These are phyloP conservation scores for Theristus sp. DNA, from an alignment of 2,888 invertebrate genomes.

Conservation along the genomic window DNA sequence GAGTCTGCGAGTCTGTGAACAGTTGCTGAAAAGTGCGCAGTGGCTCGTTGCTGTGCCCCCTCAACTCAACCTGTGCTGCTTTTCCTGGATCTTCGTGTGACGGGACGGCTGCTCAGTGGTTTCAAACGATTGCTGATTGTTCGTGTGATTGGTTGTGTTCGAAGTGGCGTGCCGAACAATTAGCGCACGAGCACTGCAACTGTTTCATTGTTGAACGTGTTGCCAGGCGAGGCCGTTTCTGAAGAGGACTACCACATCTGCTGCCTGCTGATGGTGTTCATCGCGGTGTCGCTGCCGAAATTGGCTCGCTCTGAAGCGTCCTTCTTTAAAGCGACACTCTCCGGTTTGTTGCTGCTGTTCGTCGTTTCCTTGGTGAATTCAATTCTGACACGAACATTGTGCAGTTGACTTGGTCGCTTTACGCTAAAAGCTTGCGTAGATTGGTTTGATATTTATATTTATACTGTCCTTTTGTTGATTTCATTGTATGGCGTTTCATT, in stretches of 20 bases:
- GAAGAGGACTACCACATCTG: conserved; percentile 46
- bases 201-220: too few relatives aligned
- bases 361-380: neutral
- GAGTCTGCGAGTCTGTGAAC: too few relatives aligned
- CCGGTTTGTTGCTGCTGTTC: conserved; percentile 22
- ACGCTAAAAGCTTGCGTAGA: too few relatives aligned
- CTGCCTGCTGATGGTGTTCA: conserved; percentile 91
- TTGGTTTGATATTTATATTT: too few relatives aligned
- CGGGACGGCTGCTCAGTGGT: neutral
- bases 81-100: neutral
- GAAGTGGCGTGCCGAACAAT: too few relatives aligned
- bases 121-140: neutral
- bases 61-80: neutral
- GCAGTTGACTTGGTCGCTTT: too few relatives aligned
- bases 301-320: conserved; percentile 73
- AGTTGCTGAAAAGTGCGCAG: too few relatives aligned
- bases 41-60: neutral
- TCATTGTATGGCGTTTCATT: too few relatives aligned
- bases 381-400: too few relatives aligned
- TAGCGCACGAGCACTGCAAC: too few relatives aligned
- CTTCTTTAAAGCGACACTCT: conserved; percentile 36
- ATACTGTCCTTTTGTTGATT: too few relatives aligned
- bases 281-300: conserved; percentile 88
- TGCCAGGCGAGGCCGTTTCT: neutral
- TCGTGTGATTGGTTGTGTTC: too few relatives aligned